A percentile compares a stretch with the other conserved stretches of the same genome.
These are phyloP conservation scores for Hephaestus fuliginosus DNA, from an alignment of 2,797 vertebrate species.

Conservation along the genomic window DNA sequence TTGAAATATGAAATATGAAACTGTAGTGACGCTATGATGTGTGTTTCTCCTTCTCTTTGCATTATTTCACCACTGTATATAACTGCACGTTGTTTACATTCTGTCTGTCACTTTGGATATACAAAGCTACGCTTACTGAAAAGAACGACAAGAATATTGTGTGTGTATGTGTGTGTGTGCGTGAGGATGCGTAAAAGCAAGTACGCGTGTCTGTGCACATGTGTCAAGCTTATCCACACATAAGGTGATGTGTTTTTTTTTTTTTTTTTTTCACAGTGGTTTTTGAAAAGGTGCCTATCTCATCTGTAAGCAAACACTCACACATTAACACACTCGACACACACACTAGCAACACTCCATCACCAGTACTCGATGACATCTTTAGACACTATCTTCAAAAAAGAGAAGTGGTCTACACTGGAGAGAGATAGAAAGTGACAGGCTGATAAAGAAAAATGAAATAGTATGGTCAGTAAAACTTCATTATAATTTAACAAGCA, in stretches of 20 bases:
- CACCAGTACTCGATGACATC: slow-evolving; percentile 5
- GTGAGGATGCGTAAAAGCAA: background rate
- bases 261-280: background rate
- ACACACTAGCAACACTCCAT: slow-evolving; percentile 15
- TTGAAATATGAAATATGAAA: too few relatives aligned
- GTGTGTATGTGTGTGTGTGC: background rate
- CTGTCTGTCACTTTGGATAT: slow-evolving; percentile 39
- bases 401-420: background rate
- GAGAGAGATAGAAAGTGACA: slow-evolving; percentile 20
- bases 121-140: slow-evolving; percentile 7
- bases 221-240: background rate
- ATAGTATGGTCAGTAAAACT: slow-evolving; percentile 24
- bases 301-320: slow-evolving; percentile 12
- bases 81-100: slow-evolving; percentile 45
- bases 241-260: background rate
- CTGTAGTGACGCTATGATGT: slow-evolving; percentile 30
- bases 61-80: slow-evolving; percentile 36
- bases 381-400: slow-evolving; percentile 14
- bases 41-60: slow-evolving; percentile 45
- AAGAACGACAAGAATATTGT: slow-evolving; percentile 4
- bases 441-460: slow-evolving; percentile 33
- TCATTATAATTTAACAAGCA: slow-evolving; percentile 56
- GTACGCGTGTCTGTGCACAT: background rate
- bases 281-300: slow-evolving; percentile 32
- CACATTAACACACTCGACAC: background rate